phyloP scores from a whole-genome alignment of 2,888 invertebrate species.

The Odontothrips loti region DNA sequence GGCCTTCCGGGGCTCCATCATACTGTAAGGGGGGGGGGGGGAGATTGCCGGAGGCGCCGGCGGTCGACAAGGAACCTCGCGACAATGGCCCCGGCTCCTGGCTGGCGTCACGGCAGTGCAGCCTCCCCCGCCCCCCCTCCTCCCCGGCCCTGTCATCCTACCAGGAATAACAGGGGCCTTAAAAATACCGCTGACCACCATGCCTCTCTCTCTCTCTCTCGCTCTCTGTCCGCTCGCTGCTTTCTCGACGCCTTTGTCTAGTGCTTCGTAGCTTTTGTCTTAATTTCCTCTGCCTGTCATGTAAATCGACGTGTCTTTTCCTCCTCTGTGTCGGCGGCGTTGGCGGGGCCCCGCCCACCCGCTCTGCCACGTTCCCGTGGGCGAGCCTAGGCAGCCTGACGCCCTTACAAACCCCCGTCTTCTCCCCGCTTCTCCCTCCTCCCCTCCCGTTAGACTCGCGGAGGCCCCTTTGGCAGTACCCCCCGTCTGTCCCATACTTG shows the following conservation, averaged over 20 bases:
- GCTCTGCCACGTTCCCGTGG: too few relatives aligned
- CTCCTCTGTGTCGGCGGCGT: neutral
- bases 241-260: neutral
- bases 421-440: too few relatives aligned
- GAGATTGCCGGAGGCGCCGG: too few relatives aligned
- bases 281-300: too few relatives aligned
- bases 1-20: too few relatives aligned
- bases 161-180: neutral
- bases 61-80: neutral
- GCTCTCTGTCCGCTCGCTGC: neutral
- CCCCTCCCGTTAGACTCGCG: too few relatives aligned
- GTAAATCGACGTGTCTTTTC: neutral
- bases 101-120: neutral
- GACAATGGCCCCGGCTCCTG: neutral
- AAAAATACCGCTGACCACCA: slow-evolving; percentile 1
- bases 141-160: neutral
- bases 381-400: too few relatives aligned
- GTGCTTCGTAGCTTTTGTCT: neutral
- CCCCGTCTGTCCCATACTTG: too few relatives aligned
- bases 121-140: neutral
- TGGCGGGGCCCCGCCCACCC: neutral
- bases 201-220: neutral
- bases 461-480: too few relatives aligned
- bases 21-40: too few relatives aligned
- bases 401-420: too few relatives aligned